Conservation (phyloP, 37 sponge, comb jelly and placozoan genomes). For the Eunapius fragilis region DNA sequence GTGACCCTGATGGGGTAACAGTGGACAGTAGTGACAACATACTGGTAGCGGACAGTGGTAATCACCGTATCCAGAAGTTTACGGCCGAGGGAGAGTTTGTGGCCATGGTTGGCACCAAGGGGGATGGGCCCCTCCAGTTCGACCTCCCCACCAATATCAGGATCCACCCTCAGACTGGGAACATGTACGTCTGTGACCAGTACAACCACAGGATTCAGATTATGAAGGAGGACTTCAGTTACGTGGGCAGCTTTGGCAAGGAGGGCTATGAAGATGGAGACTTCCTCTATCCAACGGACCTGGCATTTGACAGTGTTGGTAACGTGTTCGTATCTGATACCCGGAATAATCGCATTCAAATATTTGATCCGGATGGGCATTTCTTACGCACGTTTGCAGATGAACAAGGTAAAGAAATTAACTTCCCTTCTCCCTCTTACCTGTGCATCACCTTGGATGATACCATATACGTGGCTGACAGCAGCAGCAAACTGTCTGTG, state of each 20-base stretch:
- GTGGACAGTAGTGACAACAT: slow-evolving; percentile 36
- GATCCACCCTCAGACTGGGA: slow-evolving; percentile 1
- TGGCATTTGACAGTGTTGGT: neutral
- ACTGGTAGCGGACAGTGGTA: slow-evolving; percentile 31
- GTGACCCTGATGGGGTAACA: slow-evolving; percentile 33
- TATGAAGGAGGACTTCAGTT: slow-evolving; percentile 4
- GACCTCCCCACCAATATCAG: slow-evolving; percentile 32
- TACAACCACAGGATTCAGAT: slow-evolving; percentile 37
- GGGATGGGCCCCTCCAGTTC: slow-evolving; percentile 31
- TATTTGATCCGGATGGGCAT: neutral
- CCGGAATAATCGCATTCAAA: neutral
- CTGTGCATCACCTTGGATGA: neutral
- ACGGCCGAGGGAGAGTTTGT: slow-evolving; percentile 27
- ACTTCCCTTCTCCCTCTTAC: neutral
- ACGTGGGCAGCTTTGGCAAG: neutral
- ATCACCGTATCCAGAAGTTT: slow-evolving; percentile 56
- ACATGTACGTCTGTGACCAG: slow-evolving; percentile 42
- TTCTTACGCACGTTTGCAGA: neutral
- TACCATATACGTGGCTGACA: neutral
- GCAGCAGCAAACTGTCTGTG: neutral
- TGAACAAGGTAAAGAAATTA: neutral
- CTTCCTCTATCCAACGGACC: neutral
- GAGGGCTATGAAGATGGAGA: neutral
- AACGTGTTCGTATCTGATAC: neutral
- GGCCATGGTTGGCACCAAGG: slow-evolving; percentile 22